phyloP scores from a whole-genome alignment of 2,797 vertebrate species.

The Gymnoscopelus braueri region DNA sequence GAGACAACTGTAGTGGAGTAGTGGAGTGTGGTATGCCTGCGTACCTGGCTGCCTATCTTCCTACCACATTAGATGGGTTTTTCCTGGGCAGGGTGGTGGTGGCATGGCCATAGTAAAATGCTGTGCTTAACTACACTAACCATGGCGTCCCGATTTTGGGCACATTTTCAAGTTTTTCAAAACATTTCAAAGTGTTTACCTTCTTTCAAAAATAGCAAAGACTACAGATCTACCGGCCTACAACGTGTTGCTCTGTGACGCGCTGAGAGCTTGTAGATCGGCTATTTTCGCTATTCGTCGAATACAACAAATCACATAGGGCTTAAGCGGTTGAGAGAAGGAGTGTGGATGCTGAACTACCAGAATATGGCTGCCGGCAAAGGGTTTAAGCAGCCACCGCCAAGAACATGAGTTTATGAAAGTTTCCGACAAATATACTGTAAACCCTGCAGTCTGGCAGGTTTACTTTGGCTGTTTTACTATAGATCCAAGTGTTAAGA shows the following conservation, averaged over 20 bases:
- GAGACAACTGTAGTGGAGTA: slow-evolving; percentile 51
- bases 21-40: slow-evolving; percentile 43
- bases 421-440: no score
- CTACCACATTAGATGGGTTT: slow-evolving; percentile 52
- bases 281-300: no score
- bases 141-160: no score
- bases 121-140: slow-evolving; percentile 41
- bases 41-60: slow-evolving; percentile 41
- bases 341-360: slow-evolving; percentile 70
- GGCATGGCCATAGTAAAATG: slow-evolving; percentile 53
- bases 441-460: background rate
- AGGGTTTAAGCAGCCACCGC: background rate
- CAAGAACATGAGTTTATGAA: no score
- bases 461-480: background rate
- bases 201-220: no score
- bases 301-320: no score
- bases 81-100: slow-evolving; percentile 61
- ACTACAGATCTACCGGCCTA: no score
- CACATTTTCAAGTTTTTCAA: no score
- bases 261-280: no score
- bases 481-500: background rate
- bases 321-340: slow-evolving; percentile 23
- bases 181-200: no score
- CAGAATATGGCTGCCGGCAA: slow-evolving; percentile 48
- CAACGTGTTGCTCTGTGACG: no score